A percentile compares a stretch with the other conserved stretches of the same genome.
Evolutionary conservation across 2,797 vertebrate species (phyloP).

Genomic region (Okamejei kenojei): DNA sequence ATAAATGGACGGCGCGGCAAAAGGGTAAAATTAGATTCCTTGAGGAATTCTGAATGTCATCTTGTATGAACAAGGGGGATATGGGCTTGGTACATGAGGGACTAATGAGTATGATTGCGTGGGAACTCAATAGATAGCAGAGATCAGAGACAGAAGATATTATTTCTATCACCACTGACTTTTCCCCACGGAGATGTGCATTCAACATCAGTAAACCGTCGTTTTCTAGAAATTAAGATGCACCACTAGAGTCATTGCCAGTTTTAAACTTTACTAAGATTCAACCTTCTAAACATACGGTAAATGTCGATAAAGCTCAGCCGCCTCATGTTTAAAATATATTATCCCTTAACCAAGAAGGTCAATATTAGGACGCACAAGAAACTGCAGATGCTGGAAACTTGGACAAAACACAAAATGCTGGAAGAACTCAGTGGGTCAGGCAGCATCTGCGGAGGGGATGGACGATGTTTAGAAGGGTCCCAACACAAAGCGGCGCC

Average conservation of each 20-base stretch:
- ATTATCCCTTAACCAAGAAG: neutral
- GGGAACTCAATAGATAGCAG: neutral
- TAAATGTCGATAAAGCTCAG: neutral
- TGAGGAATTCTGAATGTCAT: slow-evolving; percentile 1
- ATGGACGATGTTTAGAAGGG: too few relatives aligned
- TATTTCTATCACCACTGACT: neutral
- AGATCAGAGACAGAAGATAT: neutral
- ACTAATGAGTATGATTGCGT: neutral
- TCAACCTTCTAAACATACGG: neutral
- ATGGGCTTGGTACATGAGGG: neutral
- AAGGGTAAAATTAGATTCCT: slow-evolving; percentile 36
- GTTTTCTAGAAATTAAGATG: neutral
- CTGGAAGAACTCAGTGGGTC: too few relatives aligned
- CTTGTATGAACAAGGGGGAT: neutral
- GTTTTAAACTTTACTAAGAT: neutral
- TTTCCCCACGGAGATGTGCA: neutral
- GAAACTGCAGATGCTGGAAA: too few relatives aligned
- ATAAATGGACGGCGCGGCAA: slow-evolving; percentile 37
- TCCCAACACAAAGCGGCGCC: too few relatives aligned
- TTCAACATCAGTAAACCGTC: neutral
- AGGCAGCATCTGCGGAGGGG: too few relatives aligned
- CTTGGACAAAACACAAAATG: too few relatives aligned
- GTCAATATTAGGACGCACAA: too few relatives aligned
- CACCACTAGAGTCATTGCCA: neutral
- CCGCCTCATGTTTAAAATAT: neutral